Evolutionary conservation across 2,888 invertebrate genomes (phyloP), one percentile per base, ranked within the genome.

Genomic region (Netelia virgata): DNA sequence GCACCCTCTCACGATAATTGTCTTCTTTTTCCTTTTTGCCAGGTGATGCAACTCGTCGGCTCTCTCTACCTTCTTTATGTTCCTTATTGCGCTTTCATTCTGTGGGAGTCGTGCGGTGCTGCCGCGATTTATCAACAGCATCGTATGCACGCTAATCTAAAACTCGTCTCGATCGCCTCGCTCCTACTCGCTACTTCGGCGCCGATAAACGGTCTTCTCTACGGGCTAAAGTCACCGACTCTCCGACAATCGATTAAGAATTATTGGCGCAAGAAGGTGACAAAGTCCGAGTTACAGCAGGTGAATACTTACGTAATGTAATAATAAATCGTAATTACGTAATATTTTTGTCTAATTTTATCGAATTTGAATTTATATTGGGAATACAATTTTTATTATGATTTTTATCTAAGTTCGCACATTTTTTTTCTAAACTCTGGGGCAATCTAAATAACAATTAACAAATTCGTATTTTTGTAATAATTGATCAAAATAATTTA

Each of bases 281-380:
- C 96, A 2, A 97, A 97, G 92, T 96, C 96, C 90, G 97, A 97
- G 92, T 95, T 97, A 64, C 96, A 97, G 85, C 96, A 97, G 91
- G 94, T 94, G 90, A 88, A 28, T 69, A 3, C 3, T 3, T 18
- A 57, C 41, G 10, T 41, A 11, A 36, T 36, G 1, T 18, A n/a
- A 36, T 43, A 14, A 41, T 18, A 47, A 3, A 47, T 47, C 3
- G 14, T 14, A 47, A 47, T 47, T 11, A 28, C 28, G 5, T 28
- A 36, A 36, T 36, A 36, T 1, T 36, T 36, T 36, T 36, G 36
- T 36, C 8, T 36, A 36, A 36, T 36, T 36, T 36, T 36, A 1
- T 36, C 36, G 8, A 36, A 36, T 36, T 36, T 6, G 36, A 36
- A 36, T 36, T 6, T 36, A 36, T 36, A 36, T 36, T 36, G 3